Percentiles rank a stretch among this genome's conserved stretches.
phyloP scores from a whole-genome alignment of 2,113 vertebrate species.

The Dipodomys stephensi region DNA sequence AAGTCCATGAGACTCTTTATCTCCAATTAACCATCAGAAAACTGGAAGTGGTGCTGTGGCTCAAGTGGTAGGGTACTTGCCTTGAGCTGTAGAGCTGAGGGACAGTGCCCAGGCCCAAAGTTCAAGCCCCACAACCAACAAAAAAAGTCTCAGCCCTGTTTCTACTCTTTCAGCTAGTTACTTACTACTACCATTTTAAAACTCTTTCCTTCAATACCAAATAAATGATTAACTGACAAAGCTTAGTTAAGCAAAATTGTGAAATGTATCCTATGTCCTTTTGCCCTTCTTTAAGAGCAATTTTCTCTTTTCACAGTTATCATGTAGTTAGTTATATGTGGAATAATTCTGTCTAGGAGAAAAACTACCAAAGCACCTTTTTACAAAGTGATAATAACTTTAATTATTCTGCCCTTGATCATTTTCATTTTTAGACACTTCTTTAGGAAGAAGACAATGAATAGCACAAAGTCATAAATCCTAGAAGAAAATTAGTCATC shows the following conservation, averaged over 20 bases:
- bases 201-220: background rate
- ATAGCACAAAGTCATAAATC: conserved; percentile 23
- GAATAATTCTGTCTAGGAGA: conserved; percentile 8
- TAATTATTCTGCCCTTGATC: conserved; percentile 9
- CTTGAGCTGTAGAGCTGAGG: no score
- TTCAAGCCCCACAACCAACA: no score
- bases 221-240: conserved; percentile 45
- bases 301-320: conserved; percentile 12
- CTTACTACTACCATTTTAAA: background rate
- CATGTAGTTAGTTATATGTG: background rate
- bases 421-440: conserved; percentile 8
- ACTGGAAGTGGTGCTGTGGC: no score
- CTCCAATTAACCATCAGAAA: no score
- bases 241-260: conserved; percentile 39
- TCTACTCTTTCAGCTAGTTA: background rate
- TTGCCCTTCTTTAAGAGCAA: background rate
- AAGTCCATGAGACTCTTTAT: no score
- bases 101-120: no score
- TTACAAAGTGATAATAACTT: background rate
- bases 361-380: background rate
- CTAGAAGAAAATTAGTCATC: background rate
- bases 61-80: no score
- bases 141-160: no score
- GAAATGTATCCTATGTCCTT: conserved; percentile 48
- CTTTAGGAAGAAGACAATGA: conserved; percentile 18